Conservation (phyloP, 1,140 invertebrate species). For the Gryon sp. region DNA sequence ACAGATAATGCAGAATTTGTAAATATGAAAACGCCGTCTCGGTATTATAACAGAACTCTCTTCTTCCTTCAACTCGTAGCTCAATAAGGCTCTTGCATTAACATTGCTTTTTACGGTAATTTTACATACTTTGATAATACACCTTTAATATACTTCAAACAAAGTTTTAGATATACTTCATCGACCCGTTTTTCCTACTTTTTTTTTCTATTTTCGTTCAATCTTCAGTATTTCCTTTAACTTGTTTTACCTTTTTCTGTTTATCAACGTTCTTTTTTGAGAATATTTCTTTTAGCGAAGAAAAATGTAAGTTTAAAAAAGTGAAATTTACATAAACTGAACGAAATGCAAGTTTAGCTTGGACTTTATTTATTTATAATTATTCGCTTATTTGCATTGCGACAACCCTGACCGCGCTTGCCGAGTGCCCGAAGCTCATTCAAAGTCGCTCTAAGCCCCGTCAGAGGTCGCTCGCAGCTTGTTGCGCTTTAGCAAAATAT, state of each 20-base stretch:
- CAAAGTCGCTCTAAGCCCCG: constrained; percentile 2
- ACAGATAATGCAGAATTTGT: constrained; percentile 13
- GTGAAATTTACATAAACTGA: no score
- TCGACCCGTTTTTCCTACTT: constrained; percentile 7
- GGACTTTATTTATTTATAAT: not conserved
- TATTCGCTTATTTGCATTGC: not conserved
- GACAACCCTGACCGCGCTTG: not conserved
- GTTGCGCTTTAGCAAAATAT: constrained; percentile 43
- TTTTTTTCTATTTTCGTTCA: no score
- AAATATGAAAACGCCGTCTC: not conserved
- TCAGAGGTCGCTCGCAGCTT: constrained; percentile 3
- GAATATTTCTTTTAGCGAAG: no score
- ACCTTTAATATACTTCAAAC: constrained; percentile 2
- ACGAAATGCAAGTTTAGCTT: no score
- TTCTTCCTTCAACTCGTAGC: constrained; percentile 3
- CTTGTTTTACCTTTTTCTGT: no score
- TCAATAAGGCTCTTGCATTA: constrained; percentile 65
- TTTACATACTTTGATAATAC: constrained; percentile 16
- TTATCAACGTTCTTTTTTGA: no score
- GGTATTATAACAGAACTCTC: constrained; percentile 5
- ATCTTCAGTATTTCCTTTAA: no score
- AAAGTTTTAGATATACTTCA: constrained; percentile 10
- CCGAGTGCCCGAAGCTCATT: constrained; percentile 14
- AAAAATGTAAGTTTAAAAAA: no score
- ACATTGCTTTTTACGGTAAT: constrained; percentile 59